These are phyloP conservation scores for Malacoraja senta DNA, from an alignment of 2,797 vertebrate species.

Conservation along the genomic window DNA sequence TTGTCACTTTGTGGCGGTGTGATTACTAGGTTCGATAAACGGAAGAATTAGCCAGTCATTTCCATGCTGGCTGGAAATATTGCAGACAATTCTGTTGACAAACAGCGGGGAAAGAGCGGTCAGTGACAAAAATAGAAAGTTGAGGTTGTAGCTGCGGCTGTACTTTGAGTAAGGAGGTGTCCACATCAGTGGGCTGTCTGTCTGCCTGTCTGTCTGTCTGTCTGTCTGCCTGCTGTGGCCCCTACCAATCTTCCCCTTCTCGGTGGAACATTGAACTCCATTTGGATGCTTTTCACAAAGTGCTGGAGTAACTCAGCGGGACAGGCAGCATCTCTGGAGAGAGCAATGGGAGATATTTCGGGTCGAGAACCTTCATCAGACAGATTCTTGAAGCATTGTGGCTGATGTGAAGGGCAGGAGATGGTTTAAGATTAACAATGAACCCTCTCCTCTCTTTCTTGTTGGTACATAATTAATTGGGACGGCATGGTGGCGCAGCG, in stretches of 20 bases:
- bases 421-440: neutral
- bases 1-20: neutral
- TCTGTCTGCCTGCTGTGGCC: neutral
- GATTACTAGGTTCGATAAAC: neutral
- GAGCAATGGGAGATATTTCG: no score
- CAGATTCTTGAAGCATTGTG: neutral
- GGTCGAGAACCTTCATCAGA: no score
- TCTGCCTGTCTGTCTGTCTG: no score
- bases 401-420: neutral
- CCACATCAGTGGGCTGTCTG: neutral
- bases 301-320: no score
- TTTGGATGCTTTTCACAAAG: neutral
- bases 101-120: neutral
- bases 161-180: neutral
- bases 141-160: no score
- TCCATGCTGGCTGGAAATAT: neutral
- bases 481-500: neutral
- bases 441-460: neutral
- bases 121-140: neutral
- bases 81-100: neutral
- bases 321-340: no score
- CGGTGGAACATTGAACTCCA: neutral
- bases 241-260: neutral
- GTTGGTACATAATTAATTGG: neutral
- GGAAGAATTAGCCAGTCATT: neutral